These are phyloP conservation scores for Biston stratarius DNA, from an alignment of 2,888 invertebrate genomes.

Conservation along the genomic window DNA sequence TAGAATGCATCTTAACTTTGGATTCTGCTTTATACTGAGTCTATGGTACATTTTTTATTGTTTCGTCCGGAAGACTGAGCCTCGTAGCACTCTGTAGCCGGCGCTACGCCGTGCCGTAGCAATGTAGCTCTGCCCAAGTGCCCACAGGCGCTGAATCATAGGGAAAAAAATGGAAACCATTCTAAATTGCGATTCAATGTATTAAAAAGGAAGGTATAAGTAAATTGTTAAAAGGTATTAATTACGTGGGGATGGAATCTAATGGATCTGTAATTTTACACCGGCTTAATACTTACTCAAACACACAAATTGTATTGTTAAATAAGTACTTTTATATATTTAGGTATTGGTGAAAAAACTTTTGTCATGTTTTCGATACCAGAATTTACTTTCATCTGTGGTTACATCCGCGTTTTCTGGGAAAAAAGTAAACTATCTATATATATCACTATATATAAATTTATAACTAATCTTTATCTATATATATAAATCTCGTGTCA, in stretches of 20 bases:
- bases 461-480: no score
- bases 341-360: no score
- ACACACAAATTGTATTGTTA: neutral
- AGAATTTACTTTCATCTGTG: no score
- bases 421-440: no score
- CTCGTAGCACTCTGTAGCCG: slow-evolving; percentile 37
- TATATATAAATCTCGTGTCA: no score
- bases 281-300: neutral
- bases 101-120: slow-evolving; percentile 37
- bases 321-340: no score
- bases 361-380: no score
- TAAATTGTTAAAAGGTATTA: slow-evolving; percentile 32
- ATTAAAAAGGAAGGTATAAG: slow-evolving; percentile 41
- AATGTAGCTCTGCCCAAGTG: slow-evolving; percentile 37
- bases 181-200: slow-evolving; percentile 52
- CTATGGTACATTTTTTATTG: slow-evolving; percentile 68
- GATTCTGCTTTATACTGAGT: slow-evolving; percentile 8
- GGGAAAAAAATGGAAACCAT: slow-evolving; percentile 66
- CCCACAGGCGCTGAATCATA: slow-evolving; percentile 45
- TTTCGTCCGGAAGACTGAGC: slow-evolving; percentile 61
- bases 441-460: no score
- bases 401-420: no score
- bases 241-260: slow-evolving; percentile 3
- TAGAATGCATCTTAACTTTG: neutral
- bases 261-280: neutral